Conservation (phyloP, 2,797 vertebrate species). For the Halcyon leucocephala region DNA sequence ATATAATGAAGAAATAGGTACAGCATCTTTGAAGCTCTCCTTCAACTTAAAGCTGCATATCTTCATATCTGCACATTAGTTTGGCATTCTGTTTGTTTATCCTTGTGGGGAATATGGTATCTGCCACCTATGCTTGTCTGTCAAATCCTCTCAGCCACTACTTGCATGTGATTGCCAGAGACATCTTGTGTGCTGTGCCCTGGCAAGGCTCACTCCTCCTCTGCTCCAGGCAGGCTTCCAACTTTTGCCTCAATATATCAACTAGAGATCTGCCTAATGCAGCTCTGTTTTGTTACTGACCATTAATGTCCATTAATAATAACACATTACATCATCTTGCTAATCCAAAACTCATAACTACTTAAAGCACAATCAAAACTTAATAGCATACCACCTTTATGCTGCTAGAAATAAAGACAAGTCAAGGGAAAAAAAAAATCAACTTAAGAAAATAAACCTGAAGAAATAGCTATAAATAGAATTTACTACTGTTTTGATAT, state of each 20-base stretch:
- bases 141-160: not conserved
- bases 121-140: not conserved
- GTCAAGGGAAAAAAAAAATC: not conserved
- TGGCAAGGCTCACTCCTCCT: not conserved
- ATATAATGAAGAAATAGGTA: not conserved
- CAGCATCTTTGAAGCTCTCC: not conserved
- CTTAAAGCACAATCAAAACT: not conserved
- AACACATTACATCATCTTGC: not conserved
- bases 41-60: not conserved
- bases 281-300: not conserved
- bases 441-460: not conserved
- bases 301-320: not conserved
- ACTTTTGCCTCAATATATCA: not conserved
- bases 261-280: not conserved
- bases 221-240: constrained; percentile 13
- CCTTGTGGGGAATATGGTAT: not conserved
- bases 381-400: not conserved
- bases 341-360: not conserved
- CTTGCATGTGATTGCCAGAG: not conserved
- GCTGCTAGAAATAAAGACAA: not conserved
- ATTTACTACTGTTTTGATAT: not conserved
- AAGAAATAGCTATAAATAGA: not conserved
- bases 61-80: not conserved
- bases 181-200: not conserved
- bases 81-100: not conserved